These are phyloP conservation scores for Anser cygnoides DNA, from an alignment of 2,113 vertebrate species.

Conservation along the genomic window DNA sequence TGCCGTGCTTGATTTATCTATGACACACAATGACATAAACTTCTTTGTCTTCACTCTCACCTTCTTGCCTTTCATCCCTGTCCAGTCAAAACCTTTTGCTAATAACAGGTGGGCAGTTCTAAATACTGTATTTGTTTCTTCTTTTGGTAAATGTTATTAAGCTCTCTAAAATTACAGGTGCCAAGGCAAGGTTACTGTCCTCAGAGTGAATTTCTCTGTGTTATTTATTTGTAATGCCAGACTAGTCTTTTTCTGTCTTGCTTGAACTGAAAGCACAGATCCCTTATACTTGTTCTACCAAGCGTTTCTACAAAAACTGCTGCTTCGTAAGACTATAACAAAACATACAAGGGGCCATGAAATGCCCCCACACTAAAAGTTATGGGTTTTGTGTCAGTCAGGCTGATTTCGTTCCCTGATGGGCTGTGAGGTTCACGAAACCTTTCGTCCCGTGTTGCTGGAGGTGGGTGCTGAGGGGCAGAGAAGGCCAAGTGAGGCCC, in stretches of 20 bases:
- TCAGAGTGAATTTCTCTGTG: neutral
- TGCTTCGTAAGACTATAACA: neutral
- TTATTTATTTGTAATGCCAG: neutral
- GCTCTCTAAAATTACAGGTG: neutral
- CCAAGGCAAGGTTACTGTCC: neutral
- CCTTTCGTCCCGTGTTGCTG: neutral
- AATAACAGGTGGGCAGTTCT: neutral
- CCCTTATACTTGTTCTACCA: neutral
- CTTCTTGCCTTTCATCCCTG: neutral
- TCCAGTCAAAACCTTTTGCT: neutral
- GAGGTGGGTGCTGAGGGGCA: neutral
- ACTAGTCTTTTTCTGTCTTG: neutral
- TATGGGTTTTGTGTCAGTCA: neutral
- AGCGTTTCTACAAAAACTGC: neutral
- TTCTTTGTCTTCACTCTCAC: neutral
- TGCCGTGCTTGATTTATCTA: neutral
- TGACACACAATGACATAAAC: neutral
- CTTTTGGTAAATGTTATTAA: neutral
- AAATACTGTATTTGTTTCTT: neutral
- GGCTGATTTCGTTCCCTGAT: neutral
- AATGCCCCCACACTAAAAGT: neutral
- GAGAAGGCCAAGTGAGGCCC: accelerated
- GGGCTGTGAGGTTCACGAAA: neutral
- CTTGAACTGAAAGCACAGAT: neutral
- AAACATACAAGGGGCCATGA: neutral